Evolutionary conservation across 2,113 vertebrate species (phyloP), one percentile per base, ranked within the genome.

Genomic region (Sebastes schlegelii): DNA sequence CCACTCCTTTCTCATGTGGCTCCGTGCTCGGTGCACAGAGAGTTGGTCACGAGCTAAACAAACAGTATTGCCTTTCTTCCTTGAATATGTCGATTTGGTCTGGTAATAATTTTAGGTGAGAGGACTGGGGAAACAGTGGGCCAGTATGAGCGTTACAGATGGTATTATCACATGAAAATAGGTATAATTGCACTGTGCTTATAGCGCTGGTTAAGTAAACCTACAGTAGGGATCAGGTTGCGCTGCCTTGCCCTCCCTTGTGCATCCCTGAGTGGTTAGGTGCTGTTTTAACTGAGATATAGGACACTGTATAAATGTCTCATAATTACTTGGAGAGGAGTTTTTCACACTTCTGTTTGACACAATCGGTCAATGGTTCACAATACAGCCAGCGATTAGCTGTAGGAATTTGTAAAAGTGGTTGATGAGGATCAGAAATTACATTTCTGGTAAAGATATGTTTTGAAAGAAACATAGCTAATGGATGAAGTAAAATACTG

Each of bases 151-250:
- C 48, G 57, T 84, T 83, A 88, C 90, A 89, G 69, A 85, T 86
- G 86, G 88, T 88, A 88, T 92, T 91, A 86, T 92, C 85, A 84
- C 86, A 69, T 88, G 75, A 90, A 93, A 90, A 92, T 80, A 79
- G 34, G 77, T 77, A 84, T 90, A 92, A 94, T 91, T 92, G 86
- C 84, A 49, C 62, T 10, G 67, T 70, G 82, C 87, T 89, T 87
- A 86, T 71, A 67, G 62, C 43, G 69, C 75, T 72, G 83, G 85
- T 86, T 81, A 91, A 91, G 85, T 88, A 90, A 91, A 92, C 92
- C 48, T 80, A 88, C 70, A 71, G 77, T 77, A 71, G 61, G 62
- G 84, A 85, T 94, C 77, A 21, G 19, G 80, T 94, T 90, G 80
- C 77, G 2, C 61, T 74, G 54, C 5, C 1, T 19, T 34, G 43